Evolutionary conservation across 2,888 invertebrate genomes (phyloP).

Genomic region (Agelastica alni): DNA sequence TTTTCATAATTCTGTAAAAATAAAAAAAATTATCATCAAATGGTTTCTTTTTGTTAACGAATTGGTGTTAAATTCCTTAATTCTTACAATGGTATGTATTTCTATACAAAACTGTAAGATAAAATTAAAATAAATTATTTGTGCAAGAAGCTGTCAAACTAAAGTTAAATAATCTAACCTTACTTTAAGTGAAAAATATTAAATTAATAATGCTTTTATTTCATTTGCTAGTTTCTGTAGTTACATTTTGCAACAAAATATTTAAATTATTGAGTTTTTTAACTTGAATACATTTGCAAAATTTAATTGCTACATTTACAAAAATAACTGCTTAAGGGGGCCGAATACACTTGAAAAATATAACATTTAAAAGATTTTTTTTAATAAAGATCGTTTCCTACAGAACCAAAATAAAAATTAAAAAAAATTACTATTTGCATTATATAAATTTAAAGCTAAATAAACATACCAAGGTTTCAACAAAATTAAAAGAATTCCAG

Average conservation of each 20-base stretch:
- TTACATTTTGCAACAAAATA: conserved; percentile 14
- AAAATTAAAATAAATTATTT: conserved; percentile 18
- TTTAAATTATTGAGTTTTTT: neutral
- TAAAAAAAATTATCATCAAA: conserved; percentile 44
- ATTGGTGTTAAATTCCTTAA: conserved; percentile 44
- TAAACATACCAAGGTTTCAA: no score
- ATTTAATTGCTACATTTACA: no score
- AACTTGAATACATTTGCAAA: neutral
- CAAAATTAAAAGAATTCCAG: no score
- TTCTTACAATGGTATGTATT: conserved; percentile 49
- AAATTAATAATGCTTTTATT: neutral
- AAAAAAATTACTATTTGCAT: no score
- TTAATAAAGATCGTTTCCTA: no score
- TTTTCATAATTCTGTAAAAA: conserved; percentile 45
- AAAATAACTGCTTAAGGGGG: no score
- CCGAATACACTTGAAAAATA: no score
- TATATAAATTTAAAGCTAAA: no score
- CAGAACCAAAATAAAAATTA: no score
- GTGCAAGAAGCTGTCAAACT: conserved; percentile 41
- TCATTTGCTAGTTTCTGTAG: conserved; percentile 13
- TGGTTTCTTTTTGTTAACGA: conserved; percentile 49
- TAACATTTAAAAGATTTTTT: no score
- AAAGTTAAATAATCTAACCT: conserved; percentile 37
- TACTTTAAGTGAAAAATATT: conserved; percentile 21
- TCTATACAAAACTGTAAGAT: conserved; percentile 11